These are phyloP conservation scores for Orientallactaga sibirica DNA, from an alignment of 2,797 vertebrate genomes.

Conservation along the genomic window DNA sequence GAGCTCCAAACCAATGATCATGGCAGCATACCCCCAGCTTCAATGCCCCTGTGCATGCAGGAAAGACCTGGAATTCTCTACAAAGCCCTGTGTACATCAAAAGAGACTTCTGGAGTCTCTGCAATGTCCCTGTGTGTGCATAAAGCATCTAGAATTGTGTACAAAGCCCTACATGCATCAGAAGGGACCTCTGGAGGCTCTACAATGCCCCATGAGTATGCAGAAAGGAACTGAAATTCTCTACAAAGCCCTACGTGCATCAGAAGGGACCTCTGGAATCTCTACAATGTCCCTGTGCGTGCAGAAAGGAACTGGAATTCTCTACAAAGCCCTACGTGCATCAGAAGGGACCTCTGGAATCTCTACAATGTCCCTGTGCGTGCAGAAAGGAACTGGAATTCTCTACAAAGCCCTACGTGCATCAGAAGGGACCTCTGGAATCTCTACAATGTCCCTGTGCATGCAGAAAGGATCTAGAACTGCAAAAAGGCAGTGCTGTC, in stretches of 20 bases:
- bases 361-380: neutral
- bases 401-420: too few relatives aligned
- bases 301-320: neutral
- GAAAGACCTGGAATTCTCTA: neutral
- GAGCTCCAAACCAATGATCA: constrained; percentile 16
- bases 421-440: too few relatives aligned
- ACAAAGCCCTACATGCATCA: too few relatives aligned
- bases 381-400: neutral
- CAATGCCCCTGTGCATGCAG: neutral
- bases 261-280: too few relatives aligned
- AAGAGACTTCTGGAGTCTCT: too few relatives aligned
- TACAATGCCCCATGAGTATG: too few relatives aligned
- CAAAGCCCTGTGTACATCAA: too few relatives aligned
- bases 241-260: too few relatives aligned
- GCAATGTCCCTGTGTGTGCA: neutral
- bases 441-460: neutral
- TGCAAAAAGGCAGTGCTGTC: neutral
- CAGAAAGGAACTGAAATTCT: too few relatives aligned
- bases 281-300: neutral
- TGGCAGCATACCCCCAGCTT: neutral
- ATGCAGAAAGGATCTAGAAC: neutral
- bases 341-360: too few relatives aligned
- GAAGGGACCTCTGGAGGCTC: too few relatives aligned
- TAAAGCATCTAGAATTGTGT: neutral
- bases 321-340: too few relatives aligned